Base-by-base conservation (phyloP, 1,140 invertebrate genomes). In the Heliconius melpomene region DNA sequence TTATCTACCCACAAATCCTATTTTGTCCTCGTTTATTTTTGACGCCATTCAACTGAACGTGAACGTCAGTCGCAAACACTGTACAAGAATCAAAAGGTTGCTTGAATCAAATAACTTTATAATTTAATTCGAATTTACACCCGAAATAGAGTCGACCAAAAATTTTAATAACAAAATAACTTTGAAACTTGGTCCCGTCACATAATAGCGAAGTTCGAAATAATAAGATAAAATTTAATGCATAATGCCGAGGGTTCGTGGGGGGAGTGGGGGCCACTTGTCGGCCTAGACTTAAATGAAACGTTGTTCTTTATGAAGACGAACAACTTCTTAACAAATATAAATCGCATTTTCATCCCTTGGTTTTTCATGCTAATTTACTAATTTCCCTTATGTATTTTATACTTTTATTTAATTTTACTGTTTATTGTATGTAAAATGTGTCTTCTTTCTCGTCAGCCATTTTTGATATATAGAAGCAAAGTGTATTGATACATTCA, bases 111-210 rank as follows among this genome's bases (percentile, higher is more conserved):
- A 91, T 91, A 92, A 93, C 85, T 89, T 93, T 88, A 90, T 91
- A 92, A 93, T 91, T 92, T 90, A 90, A 91, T 87, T 90, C 87
- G 83, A 85, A 92, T 91, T 92, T 90, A 92, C 90, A 93, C 90
- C 89, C 86, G 87, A 90, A 92, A 88, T 90, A 89, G 88, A 91
- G 83, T 77, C 85, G 85, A 87, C 89, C 90, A 90, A 90, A 92
- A 92, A 94, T 94, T 92, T 94, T 94, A 94, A 94, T 94, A 94
- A 93, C 92, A 92, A 91, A 94, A 94, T 94, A 94, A 94, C 92
- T 94, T 92, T 83, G 85, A 84, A 94, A 92, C 90, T 94, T 88
- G 83, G 84, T 87, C 88, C 88, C 89, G 92, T 93, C 91, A 92
- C 92, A 91, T 93, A 94, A 94, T 92, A 89, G 90, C 89, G 83